Percentiles rank a stretch among this genome's conserved stretches.
phyloP scores from a whole-genome alignment of 2,113 vertebrate species.

The Carassius gibelio region DNA sequence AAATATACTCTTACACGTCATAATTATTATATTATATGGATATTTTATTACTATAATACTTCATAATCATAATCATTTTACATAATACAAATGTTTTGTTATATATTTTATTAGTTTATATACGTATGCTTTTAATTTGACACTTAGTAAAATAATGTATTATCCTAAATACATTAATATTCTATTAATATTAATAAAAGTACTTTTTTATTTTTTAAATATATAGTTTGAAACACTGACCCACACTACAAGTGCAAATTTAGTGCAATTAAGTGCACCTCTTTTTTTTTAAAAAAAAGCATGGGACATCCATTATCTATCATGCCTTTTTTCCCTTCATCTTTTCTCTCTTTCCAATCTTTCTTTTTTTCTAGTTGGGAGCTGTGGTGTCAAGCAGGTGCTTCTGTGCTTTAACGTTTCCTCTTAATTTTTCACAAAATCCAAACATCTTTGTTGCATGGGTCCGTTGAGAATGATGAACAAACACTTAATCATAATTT shows the following conservation, averaged over 20 bases:
- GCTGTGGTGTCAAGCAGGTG: conserved; percentile 51
- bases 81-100: too few relatives aligned
- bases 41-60: neutral
- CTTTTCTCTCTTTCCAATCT: conserved; percentile 6
- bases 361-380: conserved; percentile 46
- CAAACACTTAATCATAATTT: neutral
- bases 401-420: neutral
- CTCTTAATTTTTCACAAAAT: neutral
- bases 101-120: too few relatives aligned
- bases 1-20: neutral
- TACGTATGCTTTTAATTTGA: too few relatives aligned
- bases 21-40: neutral
- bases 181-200: neutral
- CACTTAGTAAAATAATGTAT: neutral
- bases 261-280: neutral
- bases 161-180: neutral
- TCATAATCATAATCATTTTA: too few relatives aligned
- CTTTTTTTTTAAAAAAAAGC: neutral
- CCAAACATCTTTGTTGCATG: conserved; percentile 6
- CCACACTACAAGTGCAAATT: neutral
- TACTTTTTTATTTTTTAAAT: neutral
- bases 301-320: neutral
- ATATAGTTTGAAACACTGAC: neutral
- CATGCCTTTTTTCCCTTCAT: neutral
- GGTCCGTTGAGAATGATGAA: neutral